Evolutionary conservation across 2,113 vertebrate species (phyloP), one percentile per base, ranked within the genome.

Genomic region (Mesembrinibis cayennensis): DNA sequence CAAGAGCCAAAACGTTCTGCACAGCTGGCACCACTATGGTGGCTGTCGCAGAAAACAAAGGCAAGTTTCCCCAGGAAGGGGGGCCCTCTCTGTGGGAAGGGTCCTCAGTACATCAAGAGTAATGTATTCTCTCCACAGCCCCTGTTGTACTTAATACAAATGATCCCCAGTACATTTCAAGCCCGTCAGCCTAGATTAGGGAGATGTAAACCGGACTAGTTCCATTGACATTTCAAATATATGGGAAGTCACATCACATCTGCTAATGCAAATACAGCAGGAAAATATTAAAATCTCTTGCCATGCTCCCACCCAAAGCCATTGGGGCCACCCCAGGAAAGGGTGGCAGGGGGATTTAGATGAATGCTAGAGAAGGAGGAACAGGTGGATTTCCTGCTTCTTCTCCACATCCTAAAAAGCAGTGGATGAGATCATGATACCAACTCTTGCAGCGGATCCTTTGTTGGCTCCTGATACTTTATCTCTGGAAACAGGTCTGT

Each of bases 61-160:
- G 36, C 86, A 72, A 6, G 34, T 71, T 95, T 34, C 34, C 72
- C 30, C 53, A 73, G 50, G 63, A 87, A 29, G 38, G 20, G 42
- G 20, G 20, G 7, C 22, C 22, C 34, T 79, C 34, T 86, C 80
- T 61, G 20, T 72, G 36, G 40, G 38, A 87, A 88, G 67, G 18
- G n/a, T 70, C 13, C 40, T 42, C 50, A 59, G 67, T 59, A 58
- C 38, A 44, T 56, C 65, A 67, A 65, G 30, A 82, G 36, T 55
- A 63, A 92, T 47, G 21, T 22, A 40, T 96, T 89, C 82, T 65
- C 81, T 95, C 26, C 47, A 61, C 76, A 91, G 65, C 36, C 53
- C 38, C 78, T 93, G 44, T 56, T 88, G 62, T 69, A 23, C 45
- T 81, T 78, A 17, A 69, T 65, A 58, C 26, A 95, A 81, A 76